Base-by-base conservation (phyloP, 2,797 vertebrate genomes). In the Premnoplex brunnescens region DNA sequence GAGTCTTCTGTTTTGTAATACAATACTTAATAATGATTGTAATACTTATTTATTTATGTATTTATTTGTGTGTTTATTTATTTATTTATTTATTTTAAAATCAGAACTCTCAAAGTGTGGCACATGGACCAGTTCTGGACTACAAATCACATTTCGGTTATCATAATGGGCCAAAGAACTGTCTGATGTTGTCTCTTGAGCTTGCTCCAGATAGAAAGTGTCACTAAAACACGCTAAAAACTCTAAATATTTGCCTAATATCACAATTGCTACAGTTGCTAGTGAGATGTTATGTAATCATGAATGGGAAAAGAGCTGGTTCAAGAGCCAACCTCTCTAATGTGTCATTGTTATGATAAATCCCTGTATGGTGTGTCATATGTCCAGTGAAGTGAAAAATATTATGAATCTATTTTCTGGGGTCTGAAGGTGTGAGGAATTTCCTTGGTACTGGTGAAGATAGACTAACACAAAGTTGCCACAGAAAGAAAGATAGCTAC, bases 301-400 rank as follows among this genome's bases (percentile, higher is more conserved):
- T 34, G 87, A 85, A 73, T 17, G 48, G 72, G 37, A 82, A 85
- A 28, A n/a, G 46, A 74, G 21, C 10, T 63, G 55, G 63, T 74
- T 95, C 59, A n/a, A 71, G 63, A 82, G 32, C 54, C 21, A 19
- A 49, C 26, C 22, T 85, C 59, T 82, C 41, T 92, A 92, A 74
- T 55, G 34, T 81, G 74, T 77, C 72, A 85, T 77, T 82, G 71
- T 24, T 54, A 22, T 87, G 64, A 88, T 85, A 80, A 88, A 93
- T 85, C 54, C n/a, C 49, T 89, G 41, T 32, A 80, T 52, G 59
- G 17, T 41, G 15, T 89, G n/a, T 88, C 60, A 60, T 67, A 46
- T 88, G 64, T 63, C 73, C 37, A 77, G 26, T 74, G 75, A 92
- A 93, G 32, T 74, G 68, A 89, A 91, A 92, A 92, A 88, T 72